Base-by-base conservation (phyloP, 2,888 invertebrate species). In the Tiliacea aurago region DNA sequence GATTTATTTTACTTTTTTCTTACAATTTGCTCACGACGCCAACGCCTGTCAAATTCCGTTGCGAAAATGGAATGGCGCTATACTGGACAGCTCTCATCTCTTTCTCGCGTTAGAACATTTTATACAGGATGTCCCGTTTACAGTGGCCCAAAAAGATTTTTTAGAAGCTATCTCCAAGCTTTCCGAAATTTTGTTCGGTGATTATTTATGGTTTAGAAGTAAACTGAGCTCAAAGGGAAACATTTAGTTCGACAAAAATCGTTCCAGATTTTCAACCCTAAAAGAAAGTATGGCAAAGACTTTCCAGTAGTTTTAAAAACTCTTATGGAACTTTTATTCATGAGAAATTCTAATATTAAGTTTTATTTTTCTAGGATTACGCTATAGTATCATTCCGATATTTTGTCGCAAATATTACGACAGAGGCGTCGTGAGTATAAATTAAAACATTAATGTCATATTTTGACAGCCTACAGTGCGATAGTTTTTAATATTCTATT, bases 381-480 rank as follows among this genome's bases (percentile, higher is more conserved):
- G 51, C 66, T 59, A 61, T 75, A 28, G 66, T 47, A 59, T 66
- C 51, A 13, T 59, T 75, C 6, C 61, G 69, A 51, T 58, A 51
- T 63, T 76, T 76, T 69, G 69, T 76, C 76, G n/a, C 62, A 28
- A 75, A 76, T 67, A 76, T 49, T 28, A 28, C 28, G 58, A 65
- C 64, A 53, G 70, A 49, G 56, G 78, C 73, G 79, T 78, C 67
- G 67, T 73, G 79, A 78, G 73, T 63, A 73, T 73, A 13, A 23
- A 45, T 10, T 56, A 37, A 20, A 18, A 15, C 23, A 51, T 37
- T 13, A 6, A 51, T 64, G 55, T 62, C 41, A 62, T 7, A 33
- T 49, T 73, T 73, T 66, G 43, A 64, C 63, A 45, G 49, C 11
- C 1, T 81, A 77, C 77, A 5, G 23, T 28, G 80, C 80, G 67